A percentile compares a stretch with the other conserved stretches of the same genome.
Evolutionary conservation across 1,140 invertebrate genomes (phyloP).

Genomic region (Olivierus martensii): DNA sequence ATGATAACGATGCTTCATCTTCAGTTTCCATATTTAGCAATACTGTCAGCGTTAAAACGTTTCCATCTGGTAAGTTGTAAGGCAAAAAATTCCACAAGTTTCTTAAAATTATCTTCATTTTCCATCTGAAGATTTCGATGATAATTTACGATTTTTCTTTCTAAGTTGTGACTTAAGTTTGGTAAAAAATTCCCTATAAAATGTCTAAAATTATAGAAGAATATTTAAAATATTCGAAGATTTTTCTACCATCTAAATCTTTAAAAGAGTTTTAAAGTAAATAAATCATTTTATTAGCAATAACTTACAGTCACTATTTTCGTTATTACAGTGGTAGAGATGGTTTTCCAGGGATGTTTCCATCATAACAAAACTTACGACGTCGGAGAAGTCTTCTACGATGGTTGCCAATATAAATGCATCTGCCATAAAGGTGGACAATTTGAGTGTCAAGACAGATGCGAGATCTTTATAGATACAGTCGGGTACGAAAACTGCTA

Average conservation of each 20-base stretch:
- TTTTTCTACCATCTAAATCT: no score
- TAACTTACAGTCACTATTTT: no score
- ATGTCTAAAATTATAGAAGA: no score
- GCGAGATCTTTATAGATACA: slow-evolving; percentile 28
- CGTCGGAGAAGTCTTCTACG: slow-evolving; percentile 53
- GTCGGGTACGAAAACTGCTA: slow-evolving; percentile 45
- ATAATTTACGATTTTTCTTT: no score
- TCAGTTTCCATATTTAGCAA: slow-evolving; percentile 11
- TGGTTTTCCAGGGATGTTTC: slow-evolving; percentile 44
- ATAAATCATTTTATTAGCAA: no score
- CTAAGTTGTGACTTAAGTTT: no score
- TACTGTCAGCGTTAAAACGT: slow-evolving; percentile 19
- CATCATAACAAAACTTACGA: slow-evolving; percentile 56
- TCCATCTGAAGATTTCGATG: no score
- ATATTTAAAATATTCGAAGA: no score
- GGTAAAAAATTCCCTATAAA: no score
- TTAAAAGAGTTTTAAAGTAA: no score
- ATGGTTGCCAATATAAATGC: slow-evolving; percentile 62
- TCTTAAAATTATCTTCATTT: no score
- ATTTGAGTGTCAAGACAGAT: slow-evolving; percentile 54
- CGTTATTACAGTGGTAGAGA: slow-evolving; percentile 5
- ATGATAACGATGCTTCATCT: neutral
- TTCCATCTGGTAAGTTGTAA: slow-evolving; percentile 14
- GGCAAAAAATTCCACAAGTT: no score
- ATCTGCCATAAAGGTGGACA: slow-evolving; percentile 54